phyloP scores from a whole-genome alignment of 2,113 vertebrate species.

The Gasterosteus nipponicus region DNA sequence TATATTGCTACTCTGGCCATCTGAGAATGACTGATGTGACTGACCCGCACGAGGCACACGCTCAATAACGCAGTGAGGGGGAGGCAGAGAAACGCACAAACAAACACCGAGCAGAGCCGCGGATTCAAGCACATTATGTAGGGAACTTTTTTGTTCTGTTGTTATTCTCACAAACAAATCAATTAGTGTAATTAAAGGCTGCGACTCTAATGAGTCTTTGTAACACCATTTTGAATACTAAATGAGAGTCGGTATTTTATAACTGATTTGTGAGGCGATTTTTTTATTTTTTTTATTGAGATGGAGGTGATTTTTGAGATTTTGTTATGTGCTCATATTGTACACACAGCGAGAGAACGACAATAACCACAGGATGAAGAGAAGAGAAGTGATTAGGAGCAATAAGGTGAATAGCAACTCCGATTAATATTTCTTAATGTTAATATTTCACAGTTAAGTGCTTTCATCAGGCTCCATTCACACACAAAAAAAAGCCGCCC shows the following conservation, averaged over 20 bases:
- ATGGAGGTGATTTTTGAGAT: constrained; percentile 8
- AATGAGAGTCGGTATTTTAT: background rate
- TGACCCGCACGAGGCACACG: constrained; percentile 51
- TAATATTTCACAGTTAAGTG: constrained; percentile 27
- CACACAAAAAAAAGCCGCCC: constrained; percentile 16
- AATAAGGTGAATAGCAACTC: constrained; percentile 24
- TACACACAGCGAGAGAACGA: constrained; percentile 3
- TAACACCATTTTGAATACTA: constrained; percentile 71
- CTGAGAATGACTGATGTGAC: constrained; percentile 74
- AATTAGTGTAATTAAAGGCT: constrained; percentile 78
- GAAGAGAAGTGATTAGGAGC: constrained; percentile 16
- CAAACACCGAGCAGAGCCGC: background rate
- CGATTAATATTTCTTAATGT: background rate
- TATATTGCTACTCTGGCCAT: constrained; percentile 76
- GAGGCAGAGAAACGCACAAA: background rate
- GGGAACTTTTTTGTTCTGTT: constrained; percentile 58
- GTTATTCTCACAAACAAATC: constrained; percentile 78
- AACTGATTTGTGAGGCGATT: background rate
- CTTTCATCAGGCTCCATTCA: constrained; percentile 36
- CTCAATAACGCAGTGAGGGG: constrained; percentile 37
- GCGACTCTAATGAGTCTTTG: constrained; percentile 81
- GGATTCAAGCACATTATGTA: constrained; percentile 26
- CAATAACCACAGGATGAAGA: constrained; percentile 6
- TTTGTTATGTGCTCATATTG: constrained; percentile 28
- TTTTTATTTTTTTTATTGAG: constrained; percentile 11